A percentile compares a stretch with the other conserved stretches of the same genome.
Conservation (phyloP, 2,888 invertebrate genomes). For the Laspeyria flexula region DNA sequence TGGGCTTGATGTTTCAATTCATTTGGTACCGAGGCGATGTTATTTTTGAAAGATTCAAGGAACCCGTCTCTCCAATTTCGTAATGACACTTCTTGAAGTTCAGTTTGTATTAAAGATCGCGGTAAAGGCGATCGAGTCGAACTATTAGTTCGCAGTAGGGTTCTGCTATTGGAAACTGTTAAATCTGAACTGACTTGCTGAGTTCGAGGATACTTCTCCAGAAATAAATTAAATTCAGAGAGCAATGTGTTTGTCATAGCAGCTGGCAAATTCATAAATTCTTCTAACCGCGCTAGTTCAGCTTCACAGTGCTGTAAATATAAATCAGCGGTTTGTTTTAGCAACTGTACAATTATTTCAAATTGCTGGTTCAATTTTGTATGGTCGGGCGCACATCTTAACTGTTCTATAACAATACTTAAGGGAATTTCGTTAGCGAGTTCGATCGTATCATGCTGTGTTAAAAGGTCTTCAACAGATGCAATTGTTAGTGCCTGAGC, state of each 20-base stretch:
- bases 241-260: conserved; percentile 59
- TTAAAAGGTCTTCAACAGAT: conserved; percentile 73
- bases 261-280: conserved; percentile 61
- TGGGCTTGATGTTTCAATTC: conserved; percentile 61
- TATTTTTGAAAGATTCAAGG: conserved; percentile 67
- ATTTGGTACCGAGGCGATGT: conserved; percentile 58
- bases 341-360: conserved; percentile 47
- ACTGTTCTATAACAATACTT: conserved; percentile 67
- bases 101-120: conserved; percentile 64
- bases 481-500: conserved; percentile 70
- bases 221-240: conserved; percentile 66
- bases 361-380: conserved; percentile 63
- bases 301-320: conserved; percentile 61
- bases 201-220: conserved; percentile 63
- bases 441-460: conserved; percentile 64
- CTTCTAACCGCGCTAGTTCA: conserved; percentile 65
- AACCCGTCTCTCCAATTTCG: conserved; percentile 73
- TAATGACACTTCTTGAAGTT: conserved; percentile 63
- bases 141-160: not conserved
- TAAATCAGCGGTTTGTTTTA: conserved; percentile 57
- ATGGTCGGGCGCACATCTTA: conserved; percentile 57
- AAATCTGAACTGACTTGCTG: not conserved
- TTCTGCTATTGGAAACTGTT: not conserved
- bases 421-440: conserved; percentile 64
- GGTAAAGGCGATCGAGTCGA: conserved; percentile 42